phyloP scores from a whole-genome alignment of 2,888 invertebrate genomes.

The Pterostichus madidus region DNA sequence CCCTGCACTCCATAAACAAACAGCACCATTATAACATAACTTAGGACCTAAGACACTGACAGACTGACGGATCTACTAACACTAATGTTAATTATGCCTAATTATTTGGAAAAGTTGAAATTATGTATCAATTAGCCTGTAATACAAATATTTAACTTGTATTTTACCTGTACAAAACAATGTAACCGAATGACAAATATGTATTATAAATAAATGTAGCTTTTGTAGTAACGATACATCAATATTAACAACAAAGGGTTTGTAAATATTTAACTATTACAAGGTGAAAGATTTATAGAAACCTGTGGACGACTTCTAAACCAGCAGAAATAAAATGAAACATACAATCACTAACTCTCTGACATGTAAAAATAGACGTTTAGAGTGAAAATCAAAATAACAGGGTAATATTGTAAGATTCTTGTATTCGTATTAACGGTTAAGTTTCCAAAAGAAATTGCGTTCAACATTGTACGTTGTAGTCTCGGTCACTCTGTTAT shows the following conservation, averaged over 20 bases:
- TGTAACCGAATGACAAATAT: slow-evolving; percentile 60
- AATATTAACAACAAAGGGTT: slow-evolving; percentile 56
- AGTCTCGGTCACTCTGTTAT: slow-evolving; percentile 41
- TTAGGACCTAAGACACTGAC: slow-evolving; percentile 25
- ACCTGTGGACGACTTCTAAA: slow-evolving; percentile 30
- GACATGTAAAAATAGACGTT: slow-evolving; percentile 60
- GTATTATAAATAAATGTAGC: slow-evolving; percentile 66
- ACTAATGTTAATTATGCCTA: slow-evolving; percentile 51
- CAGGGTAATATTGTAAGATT: slow-evolving; percentile 66
- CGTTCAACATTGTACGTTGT: background rate
- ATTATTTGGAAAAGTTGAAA: slow-evolving; percentile 60
- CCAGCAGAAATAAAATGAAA: slow-evolving; percentile 65
- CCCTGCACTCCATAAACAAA: slow-evolving; percentile 42
- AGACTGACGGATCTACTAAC: slow-evolving; percentile 6
- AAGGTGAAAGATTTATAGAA: slow-evolving; percentile 47
- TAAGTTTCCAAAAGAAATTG: slow-evolving; percentile 59
- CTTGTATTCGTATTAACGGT: slow-evolving; percentile 43
- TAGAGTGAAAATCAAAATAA: slow-evolving; percentile 63
- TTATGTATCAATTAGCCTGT: slow-evolving; percentile 64
- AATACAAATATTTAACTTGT: slow-evolving; percentile 63
- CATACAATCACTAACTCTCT: slow-evolving; percentile 65
- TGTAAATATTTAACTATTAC: slow-evolving; percentile 65
- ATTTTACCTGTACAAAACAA: slow-evolving; percentile 66
- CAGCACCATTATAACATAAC: slow-evolving; percentile 33
- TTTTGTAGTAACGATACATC: slow-evolving; percentile 62